phyloP scores from a whole-genome alignment of 2,797 vertebrate species.

The Sarcophilus harrisii region DNA sequence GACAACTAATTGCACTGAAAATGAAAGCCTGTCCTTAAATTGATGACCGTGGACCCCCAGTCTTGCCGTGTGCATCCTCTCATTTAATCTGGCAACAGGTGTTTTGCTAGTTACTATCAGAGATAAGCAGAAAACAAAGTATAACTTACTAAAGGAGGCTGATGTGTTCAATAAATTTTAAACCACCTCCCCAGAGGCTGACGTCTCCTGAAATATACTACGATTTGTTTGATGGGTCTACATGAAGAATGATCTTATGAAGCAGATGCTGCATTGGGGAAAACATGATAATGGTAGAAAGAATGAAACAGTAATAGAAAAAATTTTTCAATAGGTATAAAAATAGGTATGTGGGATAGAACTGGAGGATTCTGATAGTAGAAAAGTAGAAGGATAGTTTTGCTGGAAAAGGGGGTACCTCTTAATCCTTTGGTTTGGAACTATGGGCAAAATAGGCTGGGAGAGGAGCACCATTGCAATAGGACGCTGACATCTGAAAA shows the following conservation, averaged over 20 bases:
- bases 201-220: background rate
- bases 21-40: constrained; percentile 70
- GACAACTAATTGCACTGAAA: constrained; percentile 79
- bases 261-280: background rate
- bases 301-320: background rate
- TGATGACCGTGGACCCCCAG: constrained; percentile 38
- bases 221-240: background rate
- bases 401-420: background rate
- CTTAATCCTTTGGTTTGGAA: background rate
- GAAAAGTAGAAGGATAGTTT: background rate
- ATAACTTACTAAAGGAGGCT: background rate
- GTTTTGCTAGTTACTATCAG: constrained; percentile 16
- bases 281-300: background rate
- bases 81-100: constrained; percentile 23
- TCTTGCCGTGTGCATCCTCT: constrained; percentile 47
- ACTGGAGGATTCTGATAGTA: background rate
- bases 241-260: constrained; percentile 2
- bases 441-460: background rate
- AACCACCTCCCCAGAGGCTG: constrained; percentile 4
- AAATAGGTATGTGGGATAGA: background rate
- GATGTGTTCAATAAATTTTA: constrained; percentile 32
- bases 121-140: background rate
- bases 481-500: background rate
- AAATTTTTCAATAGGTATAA: background rate
- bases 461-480: background rate